A percentile compares a stretch with the other conserved stretches of the same genome.
phyloP scores from a whole-genome alignment of 1,140 invertebrate species.

The Lucilia cuprina region DNA sequence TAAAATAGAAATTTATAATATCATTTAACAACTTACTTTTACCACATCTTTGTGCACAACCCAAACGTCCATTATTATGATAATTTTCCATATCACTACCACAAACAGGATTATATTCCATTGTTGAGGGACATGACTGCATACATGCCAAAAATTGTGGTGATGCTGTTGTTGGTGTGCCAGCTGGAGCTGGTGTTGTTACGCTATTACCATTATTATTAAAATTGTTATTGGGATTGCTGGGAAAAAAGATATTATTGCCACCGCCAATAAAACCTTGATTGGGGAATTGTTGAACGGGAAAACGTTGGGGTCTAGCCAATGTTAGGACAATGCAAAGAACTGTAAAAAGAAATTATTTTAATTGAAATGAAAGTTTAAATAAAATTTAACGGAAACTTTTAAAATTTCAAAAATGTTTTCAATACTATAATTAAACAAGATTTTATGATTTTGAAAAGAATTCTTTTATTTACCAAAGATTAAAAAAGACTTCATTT shows the following conservation, averaged over 20 bases:
- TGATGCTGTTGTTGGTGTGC: conserved; percentile 42
- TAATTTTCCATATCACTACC: conserved; percentile 72
- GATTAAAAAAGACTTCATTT: neutral
- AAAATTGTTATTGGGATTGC: conserved; percentile 17
- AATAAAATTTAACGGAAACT: no score
- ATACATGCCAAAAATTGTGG: conserved; percentile 48
- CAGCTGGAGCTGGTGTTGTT: conserved; percentile 44
- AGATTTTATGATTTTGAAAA: no score
- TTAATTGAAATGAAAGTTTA: neutral
- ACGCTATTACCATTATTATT: conserved; percentile 4
- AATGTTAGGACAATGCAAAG: neutral
- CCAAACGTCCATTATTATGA: conserved; percentile 66
- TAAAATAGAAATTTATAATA: no score
- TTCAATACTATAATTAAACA: no score
- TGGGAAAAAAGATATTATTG: neutral
- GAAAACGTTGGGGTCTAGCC: conserved; percentile 15
- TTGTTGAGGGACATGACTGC: conserved; percentile 53
- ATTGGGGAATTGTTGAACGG: conserved; percentile 19
- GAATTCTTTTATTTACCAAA: neutral
- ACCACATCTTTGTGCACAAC: conserved; percentile 69
- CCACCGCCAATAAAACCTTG: no score
- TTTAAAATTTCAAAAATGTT: no score
- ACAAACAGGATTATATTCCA: conserved; percentile 76
- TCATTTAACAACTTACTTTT: conserved; percentile 59
- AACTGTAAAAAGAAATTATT: neutral